Evolutionary conservation across 2,888 invertebrate genomes (phyloP).

Genomic region (Drosophila rellima): DNA sequence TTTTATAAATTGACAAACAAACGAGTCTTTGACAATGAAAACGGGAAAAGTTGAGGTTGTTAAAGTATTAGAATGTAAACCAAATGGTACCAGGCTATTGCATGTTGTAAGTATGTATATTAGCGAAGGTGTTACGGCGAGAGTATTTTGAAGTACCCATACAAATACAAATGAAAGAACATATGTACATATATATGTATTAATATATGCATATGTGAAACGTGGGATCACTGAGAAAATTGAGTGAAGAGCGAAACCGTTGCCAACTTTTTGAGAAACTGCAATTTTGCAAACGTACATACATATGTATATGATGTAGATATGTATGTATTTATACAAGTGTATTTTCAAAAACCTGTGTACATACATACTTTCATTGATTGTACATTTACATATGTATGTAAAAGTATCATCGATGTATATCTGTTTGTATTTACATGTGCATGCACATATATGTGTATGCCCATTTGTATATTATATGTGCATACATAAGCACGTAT

Average conservation of each 20-base stretch:
- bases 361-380: slow-evolving; percentile 14
- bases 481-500: background rate
- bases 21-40: background rate
- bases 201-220: slow-evolving; percentile 5
- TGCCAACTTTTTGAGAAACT: slow-evolving; percentile 21
- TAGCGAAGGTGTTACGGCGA: background rate
- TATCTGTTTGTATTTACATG: slow-evolving; percentile 2
- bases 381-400: slow-evolving; percentile 6
- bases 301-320: slow-evolving; percentile 4
- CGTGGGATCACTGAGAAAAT: slow-evolving; percentile 11
- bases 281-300: slow-evolving; percentile 1
- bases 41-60: background rate
- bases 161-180: background rate
- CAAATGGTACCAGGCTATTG: background rate
- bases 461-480: slow-evolving; percentile 7
- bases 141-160: background rate
- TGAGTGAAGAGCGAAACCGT: slow-evolving; percentile 7
- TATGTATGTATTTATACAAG: slow-evolving; percentile 6
- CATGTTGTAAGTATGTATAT: background rate
- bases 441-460: background rate
- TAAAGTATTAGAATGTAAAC: background rate
- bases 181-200: slow-evolving; percentile 2
- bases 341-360: slow-evolving; percentile 16
- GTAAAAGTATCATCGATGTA: slow-evolving; percentile 8
- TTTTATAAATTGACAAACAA: background rate